A percentile compares a stretch with the other conserved stretches of the same genome.
Conservation (phyloP, 2,797 vertebrate genomes). For the Hipposideros larvatus region DNA sequence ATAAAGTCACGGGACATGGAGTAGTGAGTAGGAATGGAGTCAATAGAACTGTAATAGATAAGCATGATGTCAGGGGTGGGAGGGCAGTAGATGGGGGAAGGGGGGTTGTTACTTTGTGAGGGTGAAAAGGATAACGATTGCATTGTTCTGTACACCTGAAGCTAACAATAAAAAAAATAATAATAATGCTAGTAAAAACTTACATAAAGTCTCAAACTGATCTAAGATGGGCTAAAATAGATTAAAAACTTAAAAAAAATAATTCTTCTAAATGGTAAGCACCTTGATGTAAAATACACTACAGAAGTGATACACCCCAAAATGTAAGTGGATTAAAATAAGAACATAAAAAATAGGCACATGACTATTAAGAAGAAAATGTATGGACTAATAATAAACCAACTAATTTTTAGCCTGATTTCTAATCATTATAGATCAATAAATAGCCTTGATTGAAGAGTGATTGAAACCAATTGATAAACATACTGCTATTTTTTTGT, state of each 20-base stretch:
- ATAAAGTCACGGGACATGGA: too few relatives aligned
- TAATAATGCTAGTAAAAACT: not conserved
- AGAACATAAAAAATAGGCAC: not conserved
- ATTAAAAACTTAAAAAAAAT: not conserved
- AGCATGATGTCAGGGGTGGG: too few relatives aligned
- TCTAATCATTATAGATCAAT: not conserved
- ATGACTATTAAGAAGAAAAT: not conserved
- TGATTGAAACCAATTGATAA: not conserved
- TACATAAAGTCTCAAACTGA: constrained; percentile 1
- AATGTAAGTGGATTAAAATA: not conserved
- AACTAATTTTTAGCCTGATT: not conserved
- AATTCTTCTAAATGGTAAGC: not conserved
- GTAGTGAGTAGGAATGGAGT: too few relatives aligned
- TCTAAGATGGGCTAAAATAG: not conserved
- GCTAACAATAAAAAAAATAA: too few relatives aligned
- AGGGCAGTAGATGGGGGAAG: too few relatives aligned
- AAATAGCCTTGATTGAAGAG: not conserved
- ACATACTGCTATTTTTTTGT: not conserved
- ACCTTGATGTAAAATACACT: not conserved
- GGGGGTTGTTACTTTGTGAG: too few relatives aligned
- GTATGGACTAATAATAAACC: not conserved
- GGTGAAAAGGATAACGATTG: too few relatives aligned
- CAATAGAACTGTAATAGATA: too few relatives aligned
- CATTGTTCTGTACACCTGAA: too few relatives aligned
- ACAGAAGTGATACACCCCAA: not conserved